Evolutionary conservation across 92 coral and sea anemone species (phyloP).

Genomic region (Micromussa lordhowensis): DNA sequence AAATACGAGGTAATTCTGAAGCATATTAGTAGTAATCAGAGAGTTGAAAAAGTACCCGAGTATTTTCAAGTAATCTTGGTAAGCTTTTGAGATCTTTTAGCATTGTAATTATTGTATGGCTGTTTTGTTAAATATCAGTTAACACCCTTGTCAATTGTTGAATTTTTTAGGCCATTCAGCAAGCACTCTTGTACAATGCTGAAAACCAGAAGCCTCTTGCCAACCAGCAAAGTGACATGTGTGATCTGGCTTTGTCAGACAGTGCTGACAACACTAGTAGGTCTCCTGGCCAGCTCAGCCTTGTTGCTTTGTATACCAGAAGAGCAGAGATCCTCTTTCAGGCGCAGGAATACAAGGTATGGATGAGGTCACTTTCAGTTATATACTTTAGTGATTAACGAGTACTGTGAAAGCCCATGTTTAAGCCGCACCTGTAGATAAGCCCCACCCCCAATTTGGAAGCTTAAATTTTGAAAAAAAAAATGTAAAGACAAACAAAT

Average conservation of each 20-base stretch:
- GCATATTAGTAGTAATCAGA: too few species aligned
- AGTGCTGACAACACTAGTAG: constrained; percentile 29
- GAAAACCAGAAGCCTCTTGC: constrained; percentile 20
- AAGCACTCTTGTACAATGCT: constrained; percentile 12
- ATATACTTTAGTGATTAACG: not conserved
- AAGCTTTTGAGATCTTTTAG: too few species aligned
- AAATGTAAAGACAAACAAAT: too few species aligned
- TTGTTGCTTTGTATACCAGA: constrained; percentile 61
- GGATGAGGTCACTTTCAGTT: not conserved
- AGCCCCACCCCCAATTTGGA: too few species aligned
- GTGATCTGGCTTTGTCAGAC: constrained; percentile 11
- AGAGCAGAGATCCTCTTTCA: constrained; percentile 81
- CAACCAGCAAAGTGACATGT: not conserved
- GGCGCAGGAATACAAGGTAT: constrained; percentile 78
- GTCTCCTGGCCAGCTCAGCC: constrained; percentile 17
- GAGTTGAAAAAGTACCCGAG: too few species aligned
- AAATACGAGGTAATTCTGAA: not conserved
- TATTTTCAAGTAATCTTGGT: not conserved
- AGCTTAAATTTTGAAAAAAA: too few species aligned
- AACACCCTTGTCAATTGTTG: not conserved
- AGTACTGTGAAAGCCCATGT: not conserved
- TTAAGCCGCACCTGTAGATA: too few species aligned
- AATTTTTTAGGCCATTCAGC: constrained; percentile 33
- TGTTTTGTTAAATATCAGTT: not conserved
- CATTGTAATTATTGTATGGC: too few species aligned